Evolutionary conservation across 2,888 invertebrate species (phyloP).

Genomic region (Agrenia bidenticulata): DNA sequence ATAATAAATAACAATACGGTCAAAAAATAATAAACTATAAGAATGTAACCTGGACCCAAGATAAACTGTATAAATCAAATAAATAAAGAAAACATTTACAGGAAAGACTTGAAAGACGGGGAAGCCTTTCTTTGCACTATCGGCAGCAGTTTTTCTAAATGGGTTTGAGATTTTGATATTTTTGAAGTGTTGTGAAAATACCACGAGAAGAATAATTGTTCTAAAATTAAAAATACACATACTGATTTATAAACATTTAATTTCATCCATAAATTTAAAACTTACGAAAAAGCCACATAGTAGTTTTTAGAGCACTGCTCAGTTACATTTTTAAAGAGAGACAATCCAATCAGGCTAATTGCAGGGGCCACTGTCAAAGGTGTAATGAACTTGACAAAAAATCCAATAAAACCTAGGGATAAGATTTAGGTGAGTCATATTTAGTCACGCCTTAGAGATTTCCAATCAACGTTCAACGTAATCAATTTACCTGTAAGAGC

Average conservation of each 20-base stretch:
- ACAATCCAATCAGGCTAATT: constrained; percentile 59
- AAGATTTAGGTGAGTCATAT: too few species aligned
- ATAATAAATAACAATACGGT: too few species aligned
- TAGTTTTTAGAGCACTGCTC: constrained; percentile 57
- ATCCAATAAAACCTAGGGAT: constrained; percentile 57
- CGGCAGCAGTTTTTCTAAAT: neutral
- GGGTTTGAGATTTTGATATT: constrained; percentile 22
- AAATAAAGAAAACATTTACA: too few species aligned
- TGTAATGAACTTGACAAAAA: constrained; percentile 58
- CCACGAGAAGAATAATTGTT: constrained; percentile 41
- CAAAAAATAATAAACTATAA: too few species aligned
- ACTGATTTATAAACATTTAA: neutral
- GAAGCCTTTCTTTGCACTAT: neutral
- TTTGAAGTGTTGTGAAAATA: constrained; percentile 43
- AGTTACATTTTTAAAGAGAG: constrained; percentile 58
- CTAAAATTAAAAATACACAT: constrained; percentile 20
- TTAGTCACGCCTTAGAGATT: too few species aligned
- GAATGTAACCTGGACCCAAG: constrained; percentile 12
- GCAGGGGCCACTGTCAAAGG: constrained; percentile 59
- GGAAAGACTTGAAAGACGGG: constrained; percentile 26
- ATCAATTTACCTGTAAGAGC: constrained; percentile 59
- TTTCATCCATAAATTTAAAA: neutral
- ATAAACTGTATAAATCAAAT: too few species aligned
- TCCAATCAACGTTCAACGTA: neutral
- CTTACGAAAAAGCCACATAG: constrained; percentile 58